These are phyloP conservation scores for Sitodiplosis mosellana DNA, from an alignment of 1,140 invertebrate species.

Conservation along the genomic window DNA sequence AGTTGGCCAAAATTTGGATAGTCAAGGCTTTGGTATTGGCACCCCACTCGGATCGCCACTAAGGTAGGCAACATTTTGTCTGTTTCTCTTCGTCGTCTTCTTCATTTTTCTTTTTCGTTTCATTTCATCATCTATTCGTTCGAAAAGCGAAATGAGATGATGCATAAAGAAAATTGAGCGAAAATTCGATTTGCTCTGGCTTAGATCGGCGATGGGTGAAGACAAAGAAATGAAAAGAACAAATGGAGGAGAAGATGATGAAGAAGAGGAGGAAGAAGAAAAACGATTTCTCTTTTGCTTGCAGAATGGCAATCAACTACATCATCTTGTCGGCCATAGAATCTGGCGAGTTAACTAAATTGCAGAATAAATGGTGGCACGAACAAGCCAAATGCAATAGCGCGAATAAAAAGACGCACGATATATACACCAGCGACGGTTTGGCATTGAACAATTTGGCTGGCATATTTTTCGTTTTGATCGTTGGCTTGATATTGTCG, in stretches of 20 bases:
- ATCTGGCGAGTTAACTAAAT: slow-evolving; percentile 72
- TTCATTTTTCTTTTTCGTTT: too few species aligned
- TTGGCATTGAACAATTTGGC: slow-evolving; percentile 92
- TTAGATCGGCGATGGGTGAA: too few species aligned
- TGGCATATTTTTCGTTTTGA: slow-evolving; percentile 98
- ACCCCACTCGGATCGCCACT: slow-evolving; percentile 78
- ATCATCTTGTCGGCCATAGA: slow-evolving; percentile 85
- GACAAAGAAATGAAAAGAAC: too few species aligned
- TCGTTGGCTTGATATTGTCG: slow-evolving; percentile 77
- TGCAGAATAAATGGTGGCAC: slow-evolving; percentile 90
- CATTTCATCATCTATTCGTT: too few species aligned
- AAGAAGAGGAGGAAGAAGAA: too few species aligned
- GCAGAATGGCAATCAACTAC: slow-evolving; percentile 74
- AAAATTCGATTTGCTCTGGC: too few species aligned
- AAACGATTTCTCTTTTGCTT: slow-evolving; percentile 10
- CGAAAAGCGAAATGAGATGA: too few species aligned
- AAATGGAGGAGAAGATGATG: too few species aligned
- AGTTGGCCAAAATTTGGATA: slow-evolving; percentile 77
- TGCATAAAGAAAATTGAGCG: too few species aligned
- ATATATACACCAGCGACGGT: slow-evolving; percentile 47
- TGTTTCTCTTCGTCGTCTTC: too few species aligned
- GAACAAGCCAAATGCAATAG: slow-evolving; percentile 65
- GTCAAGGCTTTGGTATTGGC: slow-evolving; percentile 86
- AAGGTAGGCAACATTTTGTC: slow-evolving; percentile 60
- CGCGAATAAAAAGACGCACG: slow-evolving; percentile 40